Conservation (phyloP, 2,888 invertebrate species). For the Yponomeuta sedellus region DNA sequence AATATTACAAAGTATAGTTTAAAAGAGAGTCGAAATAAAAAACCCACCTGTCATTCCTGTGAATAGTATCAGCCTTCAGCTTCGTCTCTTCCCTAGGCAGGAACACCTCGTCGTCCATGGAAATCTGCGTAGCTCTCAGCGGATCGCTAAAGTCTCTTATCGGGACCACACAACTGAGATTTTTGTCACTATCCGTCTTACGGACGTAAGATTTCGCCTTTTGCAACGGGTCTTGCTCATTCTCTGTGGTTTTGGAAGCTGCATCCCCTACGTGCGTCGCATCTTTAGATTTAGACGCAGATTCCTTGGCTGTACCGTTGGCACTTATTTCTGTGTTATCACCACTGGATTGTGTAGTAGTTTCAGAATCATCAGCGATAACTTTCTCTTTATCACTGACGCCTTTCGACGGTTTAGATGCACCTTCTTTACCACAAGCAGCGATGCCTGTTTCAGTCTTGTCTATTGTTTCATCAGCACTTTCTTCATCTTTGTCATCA, state of each 20-base stretch:
- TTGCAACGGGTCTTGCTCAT: slow-evolving; percentile 25
- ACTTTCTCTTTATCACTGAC: no score
- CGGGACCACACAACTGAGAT: slow-evolving; percentile 66
- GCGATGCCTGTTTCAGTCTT: slow-evolving; percentile 8
- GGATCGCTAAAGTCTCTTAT: slow-evolving; percentile 91
- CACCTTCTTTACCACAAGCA: no score
- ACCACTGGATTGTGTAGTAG: not conserved
- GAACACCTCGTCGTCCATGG: slow-evolving; percentile 64
- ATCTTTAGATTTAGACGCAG: slow-evolving; percentile 18
- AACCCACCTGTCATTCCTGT: slow-evolving; percentile 52
- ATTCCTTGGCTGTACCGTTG: not conserved
- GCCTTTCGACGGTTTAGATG: no score
- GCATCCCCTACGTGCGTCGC: slow-evolving; percentile 13
- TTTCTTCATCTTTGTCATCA: slow-evolving; percentile 17
- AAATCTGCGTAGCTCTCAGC: slow-evolving; percentile 74
- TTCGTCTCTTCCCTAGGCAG: slow-evolving; percentile 58
- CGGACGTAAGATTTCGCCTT: slow-evolving; percentile 33
- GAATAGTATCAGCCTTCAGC: slow-evolving; percentile 50
- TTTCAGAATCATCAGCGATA: no score
- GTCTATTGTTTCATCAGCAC: slow-evolving; percentile 18
- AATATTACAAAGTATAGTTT: no score
- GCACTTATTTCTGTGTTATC: slow-evolving; percentile 13
- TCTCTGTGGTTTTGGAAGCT: slow-evolving; percentile 12
- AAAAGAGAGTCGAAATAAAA: no score
- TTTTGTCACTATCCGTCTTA: slow-evolving; percentile 57